These are phyloP conservation scores for Hybos culiciformis DNA, from an alignment of 2,888 invertebrate species.

Conservation along the genomic window DNA sequence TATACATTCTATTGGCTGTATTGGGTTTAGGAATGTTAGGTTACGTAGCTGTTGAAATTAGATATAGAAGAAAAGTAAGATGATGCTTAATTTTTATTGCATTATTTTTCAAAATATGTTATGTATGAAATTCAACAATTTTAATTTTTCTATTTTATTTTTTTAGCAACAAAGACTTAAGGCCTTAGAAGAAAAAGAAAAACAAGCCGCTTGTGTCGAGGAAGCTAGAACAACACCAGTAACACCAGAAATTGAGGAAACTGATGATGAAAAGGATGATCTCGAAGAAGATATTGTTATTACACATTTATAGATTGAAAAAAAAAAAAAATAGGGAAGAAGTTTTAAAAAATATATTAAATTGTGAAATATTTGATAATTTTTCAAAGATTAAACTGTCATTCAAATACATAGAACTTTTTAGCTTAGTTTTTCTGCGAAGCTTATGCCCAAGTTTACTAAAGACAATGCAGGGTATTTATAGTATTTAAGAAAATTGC, in stretches of 20 bases:
- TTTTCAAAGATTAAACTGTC: neutral
- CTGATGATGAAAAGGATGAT: constrained; percentile 74
- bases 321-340: neutral
- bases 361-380: neutral
- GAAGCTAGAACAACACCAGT: constrained; percentile 37
- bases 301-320: constrained; percentile 52
- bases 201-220: constrained; percentile 34
- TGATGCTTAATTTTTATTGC: too few species aligned
- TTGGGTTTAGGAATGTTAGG: constrained; percentile 60
- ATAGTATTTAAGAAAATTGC: too few species aligned
- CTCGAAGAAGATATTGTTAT: constrained; percentile 79
- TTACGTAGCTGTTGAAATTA: constrained; percentile 66
- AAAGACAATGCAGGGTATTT: too few species aligned
- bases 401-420: too few species aligned
- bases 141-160: constrained; percentile 3
- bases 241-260: constrained; percentile 21
- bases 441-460: too few species aligned
- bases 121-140: neutral
- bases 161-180: constrained; percentile 52
- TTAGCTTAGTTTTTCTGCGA: too few species aligned
- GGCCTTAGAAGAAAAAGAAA: constrained; percentile 46
- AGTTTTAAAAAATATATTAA: neutral
- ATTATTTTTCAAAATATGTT: neutral
- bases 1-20: constrained; percentile 70
- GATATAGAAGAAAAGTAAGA: constrained; percentile 68